Evolutionary conservation across 1,140 invertebrate species (phyloP), one percentile per base, ranked within the genome.

Genomic region (Drosophila subobscura): DNA sequence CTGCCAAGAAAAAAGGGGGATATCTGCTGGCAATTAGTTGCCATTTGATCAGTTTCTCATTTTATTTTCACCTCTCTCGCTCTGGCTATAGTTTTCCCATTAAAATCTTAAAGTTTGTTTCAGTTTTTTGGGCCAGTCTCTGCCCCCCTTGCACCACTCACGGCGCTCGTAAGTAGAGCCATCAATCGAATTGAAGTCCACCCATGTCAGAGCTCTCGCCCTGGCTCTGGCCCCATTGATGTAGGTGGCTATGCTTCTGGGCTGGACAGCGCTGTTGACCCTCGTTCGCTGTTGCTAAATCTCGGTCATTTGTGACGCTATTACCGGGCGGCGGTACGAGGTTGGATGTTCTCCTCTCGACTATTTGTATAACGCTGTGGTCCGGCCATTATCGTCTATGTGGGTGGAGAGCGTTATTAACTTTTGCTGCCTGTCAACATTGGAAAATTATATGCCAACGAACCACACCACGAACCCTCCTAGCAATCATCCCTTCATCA

Each of bases 161-260:
- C 57, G 53, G 16, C 16, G 1, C 16, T 20, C 63, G 55, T 59
- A 66, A 78, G 59, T 71, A 58, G 67, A 88, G 60, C 86, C 83
- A 88, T 88, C 83, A 88, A 88, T 88, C 78, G 75, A 83, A 88
- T 79, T 79, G 79, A 79, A 88, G 83, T 79, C 67, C 72, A 23
- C 56, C 54, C 46, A 45, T 33, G 52, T 55, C 71, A 73, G 41
- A 46, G 54, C 42, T 27, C 50, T 10, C 23, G 7, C n/a, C 16
- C 12, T 25, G 47, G 50, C 22, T 49, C 37, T 4, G 14, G 2
- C 33, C 71, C 25, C 66, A 49, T 72, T 73, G 71, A 73, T 42
- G 71, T 51, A 72, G 71, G 68, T 64, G 68, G 25, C 54, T 49
- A 50, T n/a, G 25, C 22, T 55, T 72, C 67, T 73, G 53, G 72